phyloP scores from a whole-genome alignment of 2,113 vertebrate species.

The Hippopotamus amphibius region DNA sequence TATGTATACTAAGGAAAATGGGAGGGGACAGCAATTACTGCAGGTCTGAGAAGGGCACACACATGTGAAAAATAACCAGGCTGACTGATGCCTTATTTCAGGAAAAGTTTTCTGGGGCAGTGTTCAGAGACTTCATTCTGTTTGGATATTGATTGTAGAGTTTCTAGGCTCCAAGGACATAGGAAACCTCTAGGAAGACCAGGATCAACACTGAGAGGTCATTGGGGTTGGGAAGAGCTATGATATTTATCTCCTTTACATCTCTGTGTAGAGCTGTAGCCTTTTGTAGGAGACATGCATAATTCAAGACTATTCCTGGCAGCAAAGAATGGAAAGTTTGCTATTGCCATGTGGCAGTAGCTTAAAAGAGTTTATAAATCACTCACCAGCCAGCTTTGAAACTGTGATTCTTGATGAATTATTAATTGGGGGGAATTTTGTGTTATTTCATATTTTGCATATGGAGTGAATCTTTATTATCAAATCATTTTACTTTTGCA shows the following conservation, averaged over 20 bases:
- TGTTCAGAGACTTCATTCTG: background rate
- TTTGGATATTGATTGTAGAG: background rate
- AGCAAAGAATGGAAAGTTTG: background rate
- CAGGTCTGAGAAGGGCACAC: background rate
- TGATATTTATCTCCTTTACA: background rate
- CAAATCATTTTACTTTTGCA: background rate
- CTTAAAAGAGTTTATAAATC: constrained; percentile 26
- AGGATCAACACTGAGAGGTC: background rate
- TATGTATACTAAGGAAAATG: background rate
- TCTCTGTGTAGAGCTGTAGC: background rate
- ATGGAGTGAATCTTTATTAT: constrained; percentile 42
- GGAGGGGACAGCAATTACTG: background rate
- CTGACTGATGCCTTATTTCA: background rate
- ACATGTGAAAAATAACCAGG: background rate
- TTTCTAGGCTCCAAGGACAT: background rate
- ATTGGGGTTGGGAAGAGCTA: background rate
- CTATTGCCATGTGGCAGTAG: background rate
- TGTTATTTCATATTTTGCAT: constrained; percentile 30
- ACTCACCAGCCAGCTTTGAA: background rate
- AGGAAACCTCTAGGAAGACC: background rate
- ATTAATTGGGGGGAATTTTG: constrained; percentile 33
- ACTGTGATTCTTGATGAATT: constrained; percentile 31
- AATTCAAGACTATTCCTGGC: constrained; percentile 30
- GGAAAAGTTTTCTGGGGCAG: background rate
- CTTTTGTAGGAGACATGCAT: background rate